Base-by-base conservation (phyloP, 2,113 vertebrate species). In the Paratilapia polleni region DNA sequence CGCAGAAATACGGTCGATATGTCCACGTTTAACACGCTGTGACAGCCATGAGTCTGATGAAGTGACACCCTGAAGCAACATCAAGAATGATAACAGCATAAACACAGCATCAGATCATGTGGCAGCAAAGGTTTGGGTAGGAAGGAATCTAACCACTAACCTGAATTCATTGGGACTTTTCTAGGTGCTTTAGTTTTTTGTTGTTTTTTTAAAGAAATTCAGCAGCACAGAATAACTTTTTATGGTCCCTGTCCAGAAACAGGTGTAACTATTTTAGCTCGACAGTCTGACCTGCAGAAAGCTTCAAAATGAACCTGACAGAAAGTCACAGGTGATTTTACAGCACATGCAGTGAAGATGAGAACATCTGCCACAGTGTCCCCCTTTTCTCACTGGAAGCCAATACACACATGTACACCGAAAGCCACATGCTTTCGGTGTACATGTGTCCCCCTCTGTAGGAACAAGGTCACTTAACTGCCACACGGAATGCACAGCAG, bases 371-470 rank as follows among this genome's bases (percentile, higher is more conserved):
- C 10, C 26, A 1, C n/a, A 1, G 1, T 34, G 34, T 2, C 41
- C 41, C 41, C 12, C 12, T 56, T 31, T 22, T 14, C 11, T 8
- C n/a, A 3, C 22, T 28, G 58, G 15, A 22, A 43, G 26, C 6
- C 11, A 8, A 6, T 54, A 66, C 43, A 2, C 59, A 66, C 43
- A 2, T 80, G 66, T n/a, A n/a, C n/a, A n/a, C n/a, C n/a, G n/a
- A n/a, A n/a, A n/a, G n/a, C n/a, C n/a, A n/a, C n/a, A n/a, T 36
- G n/a, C 43, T 56, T 34, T 80, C 3, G 10, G 19, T 59, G 17
- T 13, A 2, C 79, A 85, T 82, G 84, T 62, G 77, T 85, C 58
- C 74, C 63, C 64, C 64, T 73, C 14, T 9, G 57, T 47, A n/a
- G 15, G 19, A 64, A n/a, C 14, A 6, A 8, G 3, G 57, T 83